phyloP scores from a whole-genome alignment of 2,113 vertebrate genomes.

The Egretta garzetta region DNA sequence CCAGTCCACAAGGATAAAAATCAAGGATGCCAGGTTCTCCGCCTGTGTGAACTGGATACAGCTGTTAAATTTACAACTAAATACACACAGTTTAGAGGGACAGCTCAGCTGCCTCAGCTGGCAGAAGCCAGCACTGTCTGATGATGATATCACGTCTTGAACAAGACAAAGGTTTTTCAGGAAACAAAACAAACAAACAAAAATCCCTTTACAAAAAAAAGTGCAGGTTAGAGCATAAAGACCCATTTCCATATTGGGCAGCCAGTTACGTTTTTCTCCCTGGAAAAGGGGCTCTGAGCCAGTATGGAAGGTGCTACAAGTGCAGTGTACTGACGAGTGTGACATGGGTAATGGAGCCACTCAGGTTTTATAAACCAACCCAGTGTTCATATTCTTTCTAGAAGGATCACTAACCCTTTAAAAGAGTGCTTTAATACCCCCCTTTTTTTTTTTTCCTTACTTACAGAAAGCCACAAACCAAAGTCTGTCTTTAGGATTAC shows the following conservation, averaged over 20 bases:
- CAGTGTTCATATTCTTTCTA: background rate
- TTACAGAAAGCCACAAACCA: conserved; percentile 65
- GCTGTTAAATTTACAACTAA: background rate
- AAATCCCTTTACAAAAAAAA: conserved; percentile 29
- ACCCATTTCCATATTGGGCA: background rate
- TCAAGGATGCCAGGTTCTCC: background rate
- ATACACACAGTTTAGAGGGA: background rate
- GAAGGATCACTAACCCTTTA: background rate
- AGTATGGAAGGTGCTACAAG: conserved; percentile 32
- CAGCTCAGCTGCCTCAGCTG: background rate
- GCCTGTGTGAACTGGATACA: background rate
- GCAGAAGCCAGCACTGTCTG: background rate
- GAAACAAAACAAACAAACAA: background rate
- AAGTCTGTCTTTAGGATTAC: conserved; percentile 45
- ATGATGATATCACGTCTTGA: background rate
- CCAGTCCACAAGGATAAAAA: background rate
- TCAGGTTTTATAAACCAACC: background rate
- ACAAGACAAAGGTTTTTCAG: background rate
- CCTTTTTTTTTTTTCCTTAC: background rate
- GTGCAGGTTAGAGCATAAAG: conserved; percentile 21
- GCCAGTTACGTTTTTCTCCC: background rate
- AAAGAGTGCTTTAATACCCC: background rate
- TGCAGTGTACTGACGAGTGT: conserved; percentile 17
- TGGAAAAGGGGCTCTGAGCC: conserved; percentile 27
- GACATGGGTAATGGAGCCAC: background rate